Evolutionary conservation across 2,888 invertebrate genomes (phyloP), one percentile per base, ranked within the genome.

Genomic region (Orthosia incerta): DNA sequence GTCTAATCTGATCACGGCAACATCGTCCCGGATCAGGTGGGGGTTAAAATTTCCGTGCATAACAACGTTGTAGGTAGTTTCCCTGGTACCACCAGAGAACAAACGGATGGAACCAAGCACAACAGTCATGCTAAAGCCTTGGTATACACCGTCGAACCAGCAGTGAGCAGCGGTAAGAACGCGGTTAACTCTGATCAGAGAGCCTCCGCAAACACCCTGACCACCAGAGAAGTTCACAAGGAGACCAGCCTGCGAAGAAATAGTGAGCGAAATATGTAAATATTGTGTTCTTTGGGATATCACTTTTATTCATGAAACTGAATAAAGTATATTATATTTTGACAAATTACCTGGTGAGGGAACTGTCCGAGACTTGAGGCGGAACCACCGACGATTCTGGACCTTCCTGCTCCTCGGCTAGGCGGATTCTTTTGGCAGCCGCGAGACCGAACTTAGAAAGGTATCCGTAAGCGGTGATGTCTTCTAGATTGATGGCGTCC

Each of bases 141-240:
- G 92, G 79, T 90, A 84, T 0, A n/a, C 5, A 11, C 94, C 94
- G 63, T 94, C 94, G 18, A 71, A 89, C 94, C 94, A 94, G 81
- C 94, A 94, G 77, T 93, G 94, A 45, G 93, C 94, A 48, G 94
- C 94, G 0, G 93, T 93, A n/a, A 92, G n/a, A 4, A 93, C 83
- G 23, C 91, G 86, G 50, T 84, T 83, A 1, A 69, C 13, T 20
- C 70, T 88, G 46, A 94, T 12, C 0, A 94, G 77, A 4, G 92
- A 89, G 46, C 88, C 93, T 4, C 94, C 94, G 60, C 94, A 94
- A 1, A 93, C 82, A 45, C 89, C 91, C 4, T 83, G 83, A 11
- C 71, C 75, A 4, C 31, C 53, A 13, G 18, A 3, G 5, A 80
- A 57, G 1, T 64, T 39, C 12, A 45, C 66, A 23, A 86, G 31